These are phyloP conservation scores for Cheilosia vernalis DNA, from an alignment of 2,888 invertebrate species.

Conservation along the genomic window DNA sequence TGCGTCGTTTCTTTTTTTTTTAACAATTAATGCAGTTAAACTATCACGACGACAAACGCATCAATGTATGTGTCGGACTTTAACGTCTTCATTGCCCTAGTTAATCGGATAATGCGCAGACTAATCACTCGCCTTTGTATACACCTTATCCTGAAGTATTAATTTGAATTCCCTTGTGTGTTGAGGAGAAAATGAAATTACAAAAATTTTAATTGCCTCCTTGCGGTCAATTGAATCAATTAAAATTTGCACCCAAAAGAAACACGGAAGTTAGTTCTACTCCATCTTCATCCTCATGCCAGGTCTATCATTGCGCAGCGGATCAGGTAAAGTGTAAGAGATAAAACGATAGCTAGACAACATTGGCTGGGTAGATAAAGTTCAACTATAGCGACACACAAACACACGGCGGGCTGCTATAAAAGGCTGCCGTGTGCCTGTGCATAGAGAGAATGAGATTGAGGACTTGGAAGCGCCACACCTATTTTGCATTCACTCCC, in stretches of 20 bases:
- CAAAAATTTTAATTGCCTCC: slow-evolving; percentile 64
- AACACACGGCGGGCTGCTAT: slow-evolving; percentile 9
- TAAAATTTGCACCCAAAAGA: slow-evolving; percentile 55
- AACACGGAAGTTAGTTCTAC: slow-evolving; percentile 16
- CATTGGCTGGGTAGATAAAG: slow-evolving; percentile 12
- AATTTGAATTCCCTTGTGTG: slow-evolving; percentile 22
- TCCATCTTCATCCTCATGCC: neutral
- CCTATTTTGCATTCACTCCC: slow-evolving; percentile 52
- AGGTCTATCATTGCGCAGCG: neutral
- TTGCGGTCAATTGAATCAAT: slow-evolving; percentile 74
- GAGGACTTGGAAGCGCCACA: slow-evolving; percentile 35
- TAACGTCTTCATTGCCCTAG: slow-evolving; percentile 12
- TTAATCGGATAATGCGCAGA: slow-evolving; percentile 61
- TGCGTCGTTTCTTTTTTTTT: neutral
- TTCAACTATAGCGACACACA: neutral
- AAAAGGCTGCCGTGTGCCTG: slow-evolving; percentile 35
- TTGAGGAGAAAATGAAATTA: slow-evolving; percentile 54
- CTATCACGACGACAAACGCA: slow-evolving; percentile 18
- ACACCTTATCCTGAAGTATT: slow-evolving; percentile 15
- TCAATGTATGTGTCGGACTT: neutral
- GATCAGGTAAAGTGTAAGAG: slow-evolving; percentile 44
- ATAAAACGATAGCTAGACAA: slow-evolving; percentile 28
- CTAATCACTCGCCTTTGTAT: slow-evolving; percentile 71
- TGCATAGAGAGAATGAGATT: neutral
- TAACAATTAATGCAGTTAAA: slow-evolving; percentile 45